Conservation (phyloP, 2,113 vertebrate species). For the Gallinago media region DNA sequence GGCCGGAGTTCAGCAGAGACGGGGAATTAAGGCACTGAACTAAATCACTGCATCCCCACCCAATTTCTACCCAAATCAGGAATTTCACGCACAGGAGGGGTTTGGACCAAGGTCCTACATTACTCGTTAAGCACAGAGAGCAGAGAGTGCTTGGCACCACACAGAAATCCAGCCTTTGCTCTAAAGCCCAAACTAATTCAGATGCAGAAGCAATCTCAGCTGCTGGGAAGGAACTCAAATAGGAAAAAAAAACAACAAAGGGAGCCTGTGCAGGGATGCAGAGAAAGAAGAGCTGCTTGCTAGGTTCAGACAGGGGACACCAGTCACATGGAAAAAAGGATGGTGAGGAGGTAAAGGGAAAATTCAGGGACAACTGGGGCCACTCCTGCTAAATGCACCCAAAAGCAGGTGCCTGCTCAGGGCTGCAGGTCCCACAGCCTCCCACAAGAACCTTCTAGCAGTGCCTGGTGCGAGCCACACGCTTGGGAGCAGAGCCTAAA, state of each 20-base stretch:
- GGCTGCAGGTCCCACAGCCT: background rate
- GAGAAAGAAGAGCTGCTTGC: background rate
- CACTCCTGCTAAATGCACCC: background rate
- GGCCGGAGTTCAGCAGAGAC: background rate
- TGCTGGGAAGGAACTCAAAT: background rate
- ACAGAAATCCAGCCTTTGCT: background rate
- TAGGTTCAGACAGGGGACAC: background rate
- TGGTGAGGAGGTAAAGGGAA: background rate
- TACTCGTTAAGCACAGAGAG: background rate
- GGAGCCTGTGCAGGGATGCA: background rate
- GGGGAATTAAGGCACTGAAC: constrained; percentile 3
- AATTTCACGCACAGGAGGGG: constrained; percentile 14
- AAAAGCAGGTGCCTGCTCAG: fast-evolving
- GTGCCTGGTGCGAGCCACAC: background rate
- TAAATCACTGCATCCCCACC: background rate
- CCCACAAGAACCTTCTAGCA: background rate
- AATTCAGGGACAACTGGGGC: background rate
- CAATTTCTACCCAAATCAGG: background rate
- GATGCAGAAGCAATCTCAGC: constrained; percentile 8
- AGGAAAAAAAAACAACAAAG: constrained; percentile 11
- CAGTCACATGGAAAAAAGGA: background rate
- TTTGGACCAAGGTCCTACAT: background rate
- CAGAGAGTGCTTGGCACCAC: background rate
- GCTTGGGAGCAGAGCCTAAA: background rate
- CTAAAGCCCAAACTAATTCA: constrained; percentile 17